A percentile compares a stretch with the other conserved stretches of the same genome.
phyloP scores from a whole-genome alignment of 2,113 vertebrate species.

The Raphicerus campestris region DNA sequence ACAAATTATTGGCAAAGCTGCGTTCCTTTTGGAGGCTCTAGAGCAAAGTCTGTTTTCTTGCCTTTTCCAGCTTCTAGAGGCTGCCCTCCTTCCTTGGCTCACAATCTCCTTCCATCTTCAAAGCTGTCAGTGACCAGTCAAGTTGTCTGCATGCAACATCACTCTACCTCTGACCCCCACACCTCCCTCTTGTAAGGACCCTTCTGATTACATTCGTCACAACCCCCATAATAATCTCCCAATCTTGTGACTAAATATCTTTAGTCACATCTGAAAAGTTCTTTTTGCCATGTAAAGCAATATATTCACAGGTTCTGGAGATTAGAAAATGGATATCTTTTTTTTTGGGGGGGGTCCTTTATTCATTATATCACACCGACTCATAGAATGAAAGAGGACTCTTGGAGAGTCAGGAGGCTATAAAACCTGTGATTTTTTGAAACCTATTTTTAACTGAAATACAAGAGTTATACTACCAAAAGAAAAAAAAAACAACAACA shows the following conservation, averaged over 20 bases:
- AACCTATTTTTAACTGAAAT: background rate
- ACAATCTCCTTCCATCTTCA: background rate
- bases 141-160: background rate
- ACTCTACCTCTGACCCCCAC: background rate
- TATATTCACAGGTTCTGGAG: background rate
- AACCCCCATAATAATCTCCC: background rate
- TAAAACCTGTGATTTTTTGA: background rate
- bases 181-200: background rate
- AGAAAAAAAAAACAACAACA: background rate
- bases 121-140: background rate
- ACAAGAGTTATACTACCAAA: background rate
- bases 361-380: background rate
- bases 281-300: background rate
- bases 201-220: background rate
- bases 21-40: background rate
- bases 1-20: background rate
- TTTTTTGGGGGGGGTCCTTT: background rate
- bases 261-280: background rate
- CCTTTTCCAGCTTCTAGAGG: background rate
- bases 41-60: background rate
- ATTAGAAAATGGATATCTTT: background rate
- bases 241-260: background rate
- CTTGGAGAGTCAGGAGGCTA: background rate
- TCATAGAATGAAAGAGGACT: background rate
- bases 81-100: background rate